These are phyloP conservation scores for Orientallactaga sibirica DNA, from an alignment of 2,797 vertebrate genomes.

Conservation along the genomic window DNA sequence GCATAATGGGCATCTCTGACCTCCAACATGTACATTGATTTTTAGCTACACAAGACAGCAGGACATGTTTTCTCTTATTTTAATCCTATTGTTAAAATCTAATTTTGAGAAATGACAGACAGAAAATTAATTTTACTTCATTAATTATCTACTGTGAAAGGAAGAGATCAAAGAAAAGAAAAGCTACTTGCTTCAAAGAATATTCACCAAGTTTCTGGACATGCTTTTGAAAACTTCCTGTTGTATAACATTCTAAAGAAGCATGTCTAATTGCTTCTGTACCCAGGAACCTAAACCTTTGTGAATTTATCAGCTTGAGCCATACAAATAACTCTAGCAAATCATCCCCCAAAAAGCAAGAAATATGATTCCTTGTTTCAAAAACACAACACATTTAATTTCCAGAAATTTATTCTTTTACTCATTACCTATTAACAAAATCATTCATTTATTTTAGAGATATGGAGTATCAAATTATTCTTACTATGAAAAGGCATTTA, in stretches of 20 bases:
- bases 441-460: too few relatives aligned
- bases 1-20: constrained; percentile 42
- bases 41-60: constrained; percentile 70
- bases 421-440: background rate
- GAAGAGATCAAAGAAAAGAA: background rate
- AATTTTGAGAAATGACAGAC: constrained; percentile 58
- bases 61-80: constrained; percentile 53
- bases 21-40: constrained; percentile 67
- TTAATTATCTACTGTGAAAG: constrained; percentile 37
- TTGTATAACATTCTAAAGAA: constrained; percentile 40
- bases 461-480: too few relatives aligned
- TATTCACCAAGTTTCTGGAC: constrained; percentile 37
- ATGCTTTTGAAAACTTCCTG: constrained; percentile 1
- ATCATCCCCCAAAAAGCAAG: background rate
- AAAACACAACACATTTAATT: background rate
- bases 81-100: constrained; percentile 42
- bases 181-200: constrained; percentile 28
- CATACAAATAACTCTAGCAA: background rate
- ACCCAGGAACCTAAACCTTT: background rate
- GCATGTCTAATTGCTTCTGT: constrained; percentile 22
- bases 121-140: constrained; percentile 35
- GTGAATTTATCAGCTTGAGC: background rate
- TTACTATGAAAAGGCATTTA: background rate
- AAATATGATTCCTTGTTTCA: background rate
- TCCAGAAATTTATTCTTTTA: background rate